A percentile compares a stretch with the other conserved stretches of the same genome.
Evolutionary conservation across 2,797 vertebrate species (phyloP).

Genomic region (Poecilia gillii): DNA sequence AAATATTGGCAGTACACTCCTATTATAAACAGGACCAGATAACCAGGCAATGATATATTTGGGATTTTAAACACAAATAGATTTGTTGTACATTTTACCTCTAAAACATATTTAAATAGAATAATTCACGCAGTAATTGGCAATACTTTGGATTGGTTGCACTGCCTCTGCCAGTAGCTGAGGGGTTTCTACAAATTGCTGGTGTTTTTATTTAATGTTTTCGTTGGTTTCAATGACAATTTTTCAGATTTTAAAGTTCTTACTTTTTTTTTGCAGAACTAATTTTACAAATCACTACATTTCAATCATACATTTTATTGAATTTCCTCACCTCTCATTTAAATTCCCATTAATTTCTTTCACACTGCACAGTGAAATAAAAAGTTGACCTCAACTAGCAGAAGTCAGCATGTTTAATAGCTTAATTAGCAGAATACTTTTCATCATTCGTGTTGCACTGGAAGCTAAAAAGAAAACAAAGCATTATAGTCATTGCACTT

Average conservation of each 20-base stretch:
- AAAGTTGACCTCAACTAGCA: constrained; percentile 45
- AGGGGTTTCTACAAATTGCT: not conserved
- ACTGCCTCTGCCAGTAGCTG: not conserved
- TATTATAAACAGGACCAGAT: too few relatives aligned
- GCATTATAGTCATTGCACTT: constrained; percentile 30
- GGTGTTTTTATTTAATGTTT: not conserved
- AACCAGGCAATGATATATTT: not conserved
- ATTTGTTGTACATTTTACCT: not conserved
- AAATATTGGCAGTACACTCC: too few relatives aligned
- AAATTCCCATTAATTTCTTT: constrained; percentile 3
- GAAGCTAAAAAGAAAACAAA: not conserved
- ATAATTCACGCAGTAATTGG: not conserved
- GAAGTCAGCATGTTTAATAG: constrained; percentile 43
- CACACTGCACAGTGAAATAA: constrained; percentile 7
- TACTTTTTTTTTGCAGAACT: not conserved
- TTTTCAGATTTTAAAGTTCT: not conserved
- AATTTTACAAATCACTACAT: not conserved
- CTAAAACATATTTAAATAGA: not conserved
- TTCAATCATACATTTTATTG: not conserved
- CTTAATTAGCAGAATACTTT: constrained; percentile 13
- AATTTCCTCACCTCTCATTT: not conserved
- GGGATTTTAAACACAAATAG: not conserved
- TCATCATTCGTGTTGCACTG: not conserved
- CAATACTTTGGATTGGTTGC: not conserved
- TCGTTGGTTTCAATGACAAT: not conserved